phyloP scores from a whole-genome alignment of 1,140 invertebrate species.

The Metaphire vulgaris region DNA sequence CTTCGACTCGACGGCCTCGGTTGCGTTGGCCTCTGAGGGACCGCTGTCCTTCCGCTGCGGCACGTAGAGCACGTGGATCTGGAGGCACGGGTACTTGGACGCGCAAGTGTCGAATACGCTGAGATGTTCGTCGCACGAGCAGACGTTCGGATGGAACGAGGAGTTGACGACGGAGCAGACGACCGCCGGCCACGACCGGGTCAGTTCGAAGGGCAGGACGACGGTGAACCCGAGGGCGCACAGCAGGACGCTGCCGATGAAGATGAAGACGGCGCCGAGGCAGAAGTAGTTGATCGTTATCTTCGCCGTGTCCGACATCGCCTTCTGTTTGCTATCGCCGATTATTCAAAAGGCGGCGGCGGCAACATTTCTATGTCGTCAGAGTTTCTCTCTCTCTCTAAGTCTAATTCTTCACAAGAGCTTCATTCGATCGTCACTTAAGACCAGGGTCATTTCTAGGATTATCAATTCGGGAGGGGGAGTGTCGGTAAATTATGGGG shows the following conservation, averaged over 20 bases:
- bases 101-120: not conserved
- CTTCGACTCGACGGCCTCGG: no score
- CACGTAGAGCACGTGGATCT: slow-evolving; percentile 6
- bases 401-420: no score
- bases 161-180: slow-evolving; percentile 16
- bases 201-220: slow-evolving; percentile 10
- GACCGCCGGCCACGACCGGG: slow-evolving; percentile 12
- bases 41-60: no score
- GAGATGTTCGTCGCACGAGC: slow-evolving; percentile 10
- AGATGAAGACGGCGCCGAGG: slow-evolving; percentile 13
- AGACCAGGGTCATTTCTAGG: no score
- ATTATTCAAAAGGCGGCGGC: no score
- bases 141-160: not conserved
- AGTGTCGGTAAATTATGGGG: no score
- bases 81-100: slow-evolving; percentile 14
- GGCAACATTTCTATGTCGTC: no score
- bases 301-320: slow-evolving; percentile 4
- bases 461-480: no score
- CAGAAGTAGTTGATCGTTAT: slow-evolving; percentile 21
- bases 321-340: no score
- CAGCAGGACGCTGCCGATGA: slow-evolving; percentile 16
- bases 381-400: no score
- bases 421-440: no score
- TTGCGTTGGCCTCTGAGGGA: no score
- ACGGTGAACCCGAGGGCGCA: slow-evolving; percentile 20